Conservation (phyloP, 2,797 vertebrate genomes). For the Lutjanus campechanus region DNA sequence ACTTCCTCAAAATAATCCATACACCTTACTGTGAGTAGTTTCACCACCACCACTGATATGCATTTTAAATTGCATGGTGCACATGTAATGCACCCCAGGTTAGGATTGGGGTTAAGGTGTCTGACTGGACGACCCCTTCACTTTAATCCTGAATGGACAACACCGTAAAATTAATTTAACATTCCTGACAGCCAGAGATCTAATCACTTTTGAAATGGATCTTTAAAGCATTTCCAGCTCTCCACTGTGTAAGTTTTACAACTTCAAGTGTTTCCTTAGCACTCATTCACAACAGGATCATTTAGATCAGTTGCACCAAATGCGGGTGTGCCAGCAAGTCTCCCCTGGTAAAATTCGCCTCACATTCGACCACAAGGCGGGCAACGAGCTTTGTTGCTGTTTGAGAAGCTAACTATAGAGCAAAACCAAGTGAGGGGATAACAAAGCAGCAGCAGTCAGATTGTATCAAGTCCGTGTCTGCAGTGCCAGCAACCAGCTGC, state of each 20-base stretch:
- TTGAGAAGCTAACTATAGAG: constrained; percentile 78
- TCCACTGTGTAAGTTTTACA: constrained; percentile 64
- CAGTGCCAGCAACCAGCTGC: constrained; percentile 77
- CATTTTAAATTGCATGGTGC: background rate
- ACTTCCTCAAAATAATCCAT: too few relatives aligned
- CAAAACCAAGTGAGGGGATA: constrained; percentile 71
- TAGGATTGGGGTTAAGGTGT: background rate
- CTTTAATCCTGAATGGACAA: constrained; percentile 43
- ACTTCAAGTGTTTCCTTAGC: constrained; percentile 58
- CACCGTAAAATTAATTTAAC: constrained; percentile 35
- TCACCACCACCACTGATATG: background rate
- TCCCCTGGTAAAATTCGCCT: constrained; percentile 63
- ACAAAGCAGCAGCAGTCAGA: constrained; percentile 81
- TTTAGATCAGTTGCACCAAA: constrained; percentile 73
- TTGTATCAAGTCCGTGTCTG: constrained; percentile 78
- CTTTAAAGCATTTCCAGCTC: constrained; percentile 58
- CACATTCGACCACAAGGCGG: constrained; percentile 67
- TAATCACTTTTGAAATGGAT: constrained; percentile 43
- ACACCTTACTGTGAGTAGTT: too few relatives aligned
- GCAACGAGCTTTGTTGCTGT: constrained; percentile 76
- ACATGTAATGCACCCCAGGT: background rate
- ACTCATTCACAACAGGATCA: constrained; percentile 57
- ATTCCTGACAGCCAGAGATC: constrained; percentile 24
- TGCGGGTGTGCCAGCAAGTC: constrained; percentile 71
- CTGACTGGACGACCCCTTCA: background rate